A percentile compares a stretch with the other conserved stretches of the same genome.
These are phyloP conservation scores for Centroberyx gerrardi DNA, from an alignment of 2,797 vertebrate species.

Conservation along the genomic window DNA sequence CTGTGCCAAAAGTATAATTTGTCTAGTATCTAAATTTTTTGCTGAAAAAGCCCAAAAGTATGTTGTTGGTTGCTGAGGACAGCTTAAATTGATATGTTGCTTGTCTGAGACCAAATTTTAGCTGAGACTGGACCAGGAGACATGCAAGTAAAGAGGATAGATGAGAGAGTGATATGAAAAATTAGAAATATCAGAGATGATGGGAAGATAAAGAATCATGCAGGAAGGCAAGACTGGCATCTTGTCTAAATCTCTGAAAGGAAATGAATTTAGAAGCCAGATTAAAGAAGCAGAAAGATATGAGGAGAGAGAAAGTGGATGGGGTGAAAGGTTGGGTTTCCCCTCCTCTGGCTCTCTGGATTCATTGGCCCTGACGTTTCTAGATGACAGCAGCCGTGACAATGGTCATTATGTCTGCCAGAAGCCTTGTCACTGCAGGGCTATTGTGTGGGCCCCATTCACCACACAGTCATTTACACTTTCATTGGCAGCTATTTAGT, in stretches of 20 bases:
- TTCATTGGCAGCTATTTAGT: constrained; percentile 88
- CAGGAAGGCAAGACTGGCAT: background rate
- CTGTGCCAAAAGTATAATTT: background rate
- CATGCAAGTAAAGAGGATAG: background rate
- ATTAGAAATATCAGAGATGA: background rate
- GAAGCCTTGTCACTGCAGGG: constrained; percentile 73
- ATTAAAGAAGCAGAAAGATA: background rate
- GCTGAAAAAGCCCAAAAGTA: background rate
- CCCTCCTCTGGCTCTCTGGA: constrained; percentile 31
- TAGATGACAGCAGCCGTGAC: constrained; percentile 76
- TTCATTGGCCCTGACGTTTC: constrained; percentile 75
- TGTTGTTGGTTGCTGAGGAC: background rate
- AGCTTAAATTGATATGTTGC: background rate
- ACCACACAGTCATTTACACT: constrained; percentile 84
- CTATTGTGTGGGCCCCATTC: constrained; percentile 82
- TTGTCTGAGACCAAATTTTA: background rate
- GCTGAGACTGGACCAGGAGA: background rate
- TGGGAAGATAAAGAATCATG: background rate
- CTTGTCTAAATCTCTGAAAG: background rate
- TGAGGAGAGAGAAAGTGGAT: background rate
- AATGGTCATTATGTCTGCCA: constrained; percentile 83
- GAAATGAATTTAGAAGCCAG: background rate
- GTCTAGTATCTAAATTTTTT: background rate
- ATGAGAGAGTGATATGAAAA: background rate
- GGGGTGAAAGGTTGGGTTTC: constrained; percentile 1